Base-by-base conservation (phyloP, 2,888 invertebrate genomes). In the Zaprionus lineosus region DNA sequence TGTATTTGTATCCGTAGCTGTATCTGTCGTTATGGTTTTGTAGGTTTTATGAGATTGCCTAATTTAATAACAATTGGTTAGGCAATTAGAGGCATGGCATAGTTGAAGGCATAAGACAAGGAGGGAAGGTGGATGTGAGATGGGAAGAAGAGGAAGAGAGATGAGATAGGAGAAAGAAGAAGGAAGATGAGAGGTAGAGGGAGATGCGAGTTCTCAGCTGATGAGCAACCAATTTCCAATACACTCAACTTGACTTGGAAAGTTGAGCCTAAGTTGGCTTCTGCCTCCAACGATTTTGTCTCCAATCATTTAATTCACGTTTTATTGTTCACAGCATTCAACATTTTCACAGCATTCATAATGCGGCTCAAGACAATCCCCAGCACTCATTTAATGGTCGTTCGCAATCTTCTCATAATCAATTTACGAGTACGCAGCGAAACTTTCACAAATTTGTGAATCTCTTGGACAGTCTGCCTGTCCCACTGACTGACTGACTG, bases 391-490 rank as follows among this genome's bases (percentile, higher is more conserved):
- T 72, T 73, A 51, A 31, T 48, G 44, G 31, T 43, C 58, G 57
- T 68, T 74, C 69, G 48, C 68, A 68, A 71, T 58, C 79, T 62
- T 68, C 63, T 71, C 84, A 84, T 81, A 79, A 79, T 79, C 78
- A 84, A 84, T 79, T 79, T 84, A 63, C 51, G 60, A 71, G 68
- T 68, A 59, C 77, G 58, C 72, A 59, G 57, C 37, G 15, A 39
- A 84, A 84, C 84, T 79, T 79, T 78, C 78, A 84, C 78, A 83
- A 75, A 46, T 36, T 57, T 65, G 59, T 57, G 44, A 57, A 64
- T 67, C 68, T 63, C 28, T 37, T 44, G 51, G 24, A 28, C 37
- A 19, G 36, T 29, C 15, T 24, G 29, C 7, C 36, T 41, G 33
- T 41, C 34, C 33, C 11, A 12, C 18, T 12, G 21, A 53, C 40